Evolutionary conservation across 1,140 invertebrate genomes (phyloP), one percentile per base, ranked within the genome.

Genomic region (Chionoecetes opilio): DNA sequence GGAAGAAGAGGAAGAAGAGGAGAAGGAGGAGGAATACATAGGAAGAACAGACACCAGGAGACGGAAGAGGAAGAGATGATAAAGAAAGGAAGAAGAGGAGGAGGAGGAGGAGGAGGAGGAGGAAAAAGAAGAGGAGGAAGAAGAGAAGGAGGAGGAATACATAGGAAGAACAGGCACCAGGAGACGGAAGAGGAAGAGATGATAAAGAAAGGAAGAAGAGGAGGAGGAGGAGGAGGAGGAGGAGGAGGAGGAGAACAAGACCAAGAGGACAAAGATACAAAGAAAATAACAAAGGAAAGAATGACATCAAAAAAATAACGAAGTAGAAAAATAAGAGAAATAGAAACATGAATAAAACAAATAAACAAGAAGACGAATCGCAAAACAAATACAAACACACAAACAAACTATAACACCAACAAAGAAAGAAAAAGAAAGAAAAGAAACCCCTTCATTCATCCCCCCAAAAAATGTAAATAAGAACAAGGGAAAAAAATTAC

Each of bases 391-490:
- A 3, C 2, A 84, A 84, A 5, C n/a, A 26, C 3, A 82, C 29
- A 1, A 84, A 84, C n/a, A n/a, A n/a, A n/a, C n/a, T n/a, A n/a
- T n/a, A n/a, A n/a, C n/a, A n/a, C n/a, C n/a, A n/a, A n/a, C n/a
- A 84, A 84, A 29, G 31, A n/a, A n/a, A 84, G 26, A 84, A 29
- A 84, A 84, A n/a, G n/a, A n/a, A n/a, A n/a, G n/a, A n/a, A n/a
- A n/a, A n/a, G n/a, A n/a, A n/a, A n/a, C n/a, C n/a, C n/a, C n/a
- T n/a, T n/a, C n/a, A n/a, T n/a, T n/a, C n/a, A n/a, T n/a, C n/a
- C n/a, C n/a, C n/a, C n/a, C n/a, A n/a, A n/a, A n/a, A n/a, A n/a
- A n/a, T n/a, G n/a, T n/a, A n/a, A n/a, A n/a, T n/a, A n/a, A 75
- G 6, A 75, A 75, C 2, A 75, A 75, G n/a, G 1, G n/a, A 75